Evolutionary conservation across 2,113 vertebrate species (phyloP).

Genomic region (Dascyllus trimaculatus): DNA sequence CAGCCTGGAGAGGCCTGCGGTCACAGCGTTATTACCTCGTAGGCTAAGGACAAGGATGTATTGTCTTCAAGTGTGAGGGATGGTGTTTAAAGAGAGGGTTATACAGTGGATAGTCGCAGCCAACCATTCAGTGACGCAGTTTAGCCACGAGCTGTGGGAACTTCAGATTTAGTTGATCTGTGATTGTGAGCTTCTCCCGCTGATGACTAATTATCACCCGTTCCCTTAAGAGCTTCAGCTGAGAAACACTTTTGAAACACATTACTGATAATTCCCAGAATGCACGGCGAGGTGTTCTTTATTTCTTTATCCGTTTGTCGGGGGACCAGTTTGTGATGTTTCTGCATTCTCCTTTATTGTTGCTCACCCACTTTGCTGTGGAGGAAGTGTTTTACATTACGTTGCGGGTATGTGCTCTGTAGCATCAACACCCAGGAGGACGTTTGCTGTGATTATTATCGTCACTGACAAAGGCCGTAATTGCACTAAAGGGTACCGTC

Average conservation of each 20-base stretch:
- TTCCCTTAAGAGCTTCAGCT: not conserved
- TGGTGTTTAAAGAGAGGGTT: constrained; percentile 55
- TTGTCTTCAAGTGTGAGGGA: constrained; percentile 55
- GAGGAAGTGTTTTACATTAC: constrained; percentile 26
- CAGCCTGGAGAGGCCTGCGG: constrained; percentile 53
- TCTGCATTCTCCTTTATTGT: constrained; percentile 15
- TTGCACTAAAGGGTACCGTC: constrained; percentile 18
- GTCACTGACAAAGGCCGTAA: constrained; percentile 12
- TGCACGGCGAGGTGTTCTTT: constrained; percentile 9
- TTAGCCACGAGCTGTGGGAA: constrained; percentile 5
- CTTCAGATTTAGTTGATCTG: constrained; percentile 12
- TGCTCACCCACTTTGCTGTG: constrained; percentile 6
- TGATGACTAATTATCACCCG: constrained; percentile 16
- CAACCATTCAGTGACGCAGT: constrained; percentile 23
- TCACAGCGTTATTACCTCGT: constrained; percentile 63
- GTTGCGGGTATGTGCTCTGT: not conserved
- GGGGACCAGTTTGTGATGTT: constrained; percentile 31
- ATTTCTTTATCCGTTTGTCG: constrained; percentile 26
- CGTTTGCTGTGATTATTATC: constrained; percentile 29
- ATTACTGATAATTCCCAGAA: constrained; percentile 2
- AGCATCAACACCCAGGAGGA: constrained; percentile 7
- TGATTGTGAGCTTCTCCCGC: not conserved
- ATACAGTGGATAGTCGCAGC: constrained; percentile 26
- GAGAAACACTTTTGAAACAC: constrained; percentile 8
- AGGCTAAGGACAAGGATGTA: constrained; percentile 64